phyloP scores from a whole-genome alignment of 2,113 vertebrate species.

The Tragulus kanchil region DNA sequence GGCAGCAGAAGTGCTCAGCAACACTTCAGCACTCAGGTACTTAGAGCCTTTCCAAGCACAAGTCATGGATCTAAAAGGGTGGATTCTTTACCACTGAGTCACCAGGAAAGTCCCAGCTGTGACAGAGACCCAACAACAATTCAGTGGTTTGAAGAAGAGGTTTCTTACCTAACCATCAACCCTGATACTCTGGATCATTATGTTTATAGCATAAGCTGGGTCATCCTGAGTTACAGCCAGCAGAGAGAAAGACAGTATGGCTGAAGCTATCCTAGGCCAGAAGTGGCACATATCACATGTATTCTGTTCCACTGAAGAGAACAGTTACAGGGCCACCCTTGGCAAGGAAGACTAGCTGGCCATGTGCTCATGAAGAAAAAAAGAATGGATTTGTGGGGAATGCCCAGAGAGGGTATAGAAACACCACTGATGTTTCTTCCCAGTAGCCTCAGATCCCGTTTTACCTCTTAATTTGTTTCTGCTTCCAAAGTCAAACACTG shows the following conservation, averaged over 20 bases:
- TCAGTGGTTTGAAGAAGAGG: background rate
- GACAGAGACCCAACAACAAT: background rate
- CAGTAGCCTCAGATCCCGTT: background rate
- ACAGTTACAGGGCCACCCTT: background rate
- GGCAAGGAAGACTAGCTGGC: background rate
- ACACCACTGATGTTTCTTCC: background rate
- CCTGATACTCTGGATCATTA: background rate
- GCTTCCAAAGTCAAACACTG: background rate
- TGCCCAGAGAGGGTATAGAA: background rate
- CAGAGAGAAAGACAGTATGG: background rate
- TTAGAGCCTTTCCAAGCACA: background rate
- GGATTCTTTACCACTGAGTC: no score
- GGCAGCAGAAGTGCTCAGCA: background rate
- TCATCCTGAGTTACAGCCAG: background rate
- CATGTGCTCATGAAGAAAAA: background rate
- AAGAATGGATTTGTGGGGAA: background rate
- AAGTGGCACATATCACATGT: background rate
- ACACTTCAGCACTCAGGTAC: background rate
- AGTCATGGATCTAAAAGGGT: background rate
- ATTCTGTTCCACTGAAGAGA: background rate
- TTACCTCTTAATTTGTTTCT: slow-evolving; percentile 15
- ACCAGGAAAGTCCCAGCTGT: no score
- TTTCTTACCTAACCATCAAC: background rate
- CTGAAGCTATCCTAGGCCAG: background rate
- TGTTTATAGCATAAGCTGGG: background rate